Evolutionary conservation across 2,888 invertebrate species (phyloP), one percentile per base, ranked within the genome.

Genomic region (Spisula subtruncata): DNA sequence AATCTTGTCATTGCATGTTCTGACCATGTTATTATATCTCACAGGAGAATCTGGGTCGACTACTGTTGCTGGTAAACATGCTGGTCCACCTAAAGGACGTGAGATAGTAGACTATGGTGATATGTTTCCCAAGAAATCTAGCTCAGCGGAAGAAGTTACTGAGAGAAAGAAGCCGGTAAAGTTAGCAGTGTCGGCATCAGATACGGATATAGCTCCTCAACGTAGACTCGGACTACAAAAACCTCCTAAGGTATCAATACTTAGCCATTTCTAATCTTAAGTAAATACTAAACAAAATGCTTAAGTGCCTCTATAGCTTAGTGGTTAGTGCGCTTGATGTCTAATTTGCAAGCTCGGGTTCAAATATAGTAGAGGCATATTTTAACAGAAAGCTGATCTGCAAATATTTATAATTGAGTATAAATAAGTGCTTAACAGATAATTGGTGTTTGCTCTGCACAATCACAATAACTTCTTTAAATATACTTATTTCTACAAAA

Each of bases 41-140:
- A n/a, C 41, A 83, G 84, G 71, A 35, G 84, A 71, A n/a, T 14
- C 75, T 2, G 35, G 32, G 35, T 16, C 25, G 1, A 25, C 32
- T 35, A 35, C 60, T 29, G 71, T 56, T 48, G 16, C 48, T n/a
- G 20, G 46, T 46, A 89, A 86, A 32, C n/a, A 12, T 5, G 16
- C 25, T 12, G 80, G 46, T 56, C 87, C 86, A n/a, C 85, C 90
- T 29, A 83, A 60, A 35, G 92, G 90, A 32, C 35, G 91, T 48
- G 91, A 92, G 48, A 89, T 92, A 1, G 83, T 92, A 10, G 90
- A 92, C 71, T 92, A 92, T 79, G 90, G 89, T 6, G 92, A 92
- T 46, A 84, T 92, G 87, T 92, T 90, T 66, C 85, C 87, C 5
- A 90, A 89, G 81, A 90, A 85, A 46, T 82, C 86, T 16, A 87